Evolutionary conservation across 1,140 invertebrate species (phyloP).

Genomic region (Paralvinella palmiformis): DNA sequence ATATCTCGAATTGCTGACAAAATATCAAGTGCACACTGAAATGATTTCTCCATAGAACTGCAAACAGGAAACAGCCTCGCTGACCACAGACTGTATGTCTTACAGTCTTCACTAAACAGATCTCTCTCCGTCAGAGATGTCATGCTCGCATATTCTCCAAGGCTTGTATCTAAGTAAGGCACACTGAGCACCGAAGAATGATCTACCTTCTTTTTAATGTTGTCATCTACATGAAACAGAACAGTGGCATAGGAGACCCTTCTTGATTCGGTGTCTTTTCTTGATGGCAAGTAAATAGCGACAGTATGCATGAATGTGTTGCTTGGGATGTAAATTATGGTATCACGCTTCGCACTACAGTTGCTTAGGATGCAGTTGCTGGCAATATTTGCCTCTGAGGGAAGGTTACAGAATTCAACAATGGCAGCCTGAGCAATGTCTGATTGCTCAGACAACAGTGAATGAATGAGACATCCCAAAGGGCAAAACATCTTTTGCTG

Average conservation of each 20-base stretch:
- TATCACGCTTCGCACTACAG: constrained; percentile 27
- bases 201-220: constrained; percentile 43
- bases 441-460: constrained; percentile 23
- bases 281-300: no score
- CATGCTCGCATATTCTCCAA: constrained; percentile 24
- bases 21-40: constrained; percentile 29
- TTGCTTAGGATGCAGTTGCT: constrained; percentile 49
- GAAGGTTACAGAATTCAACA: constrained; percentile 50
- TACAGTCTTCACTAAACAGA: constrained; percentile 8
- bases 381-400: constrained; percentile 32
- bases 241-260: constrained; percentile 44
- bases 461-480: constrained; percentile 44
- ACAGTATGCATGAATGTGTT: constrained; percentile 48
- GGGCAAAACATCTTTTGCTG: constrained; percentile 1
- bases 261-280: constrained; percentile 13
- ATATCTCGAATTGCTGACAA: constrained; percentile 17
- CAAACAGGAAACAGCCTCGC: constrained; percentile 42
- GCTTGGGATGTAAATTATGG: constrained; percentile 33
- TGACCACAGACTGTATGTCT: constrained; percentile 40
- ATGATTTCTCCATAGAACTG: constrained; percentile 38
- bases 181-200: constrained; percentile 20
- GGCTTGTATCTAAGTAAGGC: constrained; percentile 30
- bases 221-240: constrained; percentile 44
- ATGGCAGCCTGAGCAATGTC: constrained; percentile 28
- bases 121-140: constrained; percentile 1